Percentiles rank a stretch among this genome's conserved stretches.
Evolutionary conservation across 1,140 invertebrate species (phyloP).

Genomic region (Maconellicoccus hirsutus): DNA sequence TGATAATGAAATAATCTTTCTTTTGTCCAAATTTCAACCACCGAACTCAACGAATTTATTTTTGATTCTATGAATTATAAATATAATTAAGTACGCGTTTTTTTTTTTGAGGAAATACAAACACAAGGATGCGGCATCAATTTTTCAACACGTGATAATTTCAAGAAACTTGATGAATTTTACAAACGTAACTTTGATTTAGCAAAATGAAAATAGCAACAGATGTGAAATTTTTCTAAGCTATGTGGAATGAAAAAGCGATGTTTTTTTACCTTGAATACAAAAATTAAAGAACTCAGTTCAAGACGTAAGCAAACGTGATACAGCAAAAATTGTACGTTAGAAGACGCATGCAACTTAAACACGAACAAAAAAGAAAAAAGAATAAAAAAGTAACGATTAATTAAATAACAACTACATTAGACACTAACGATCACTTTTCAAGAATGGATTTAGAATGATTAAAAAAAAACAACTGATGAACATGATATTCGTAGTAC

Average conservation of each 20-base stretch:
- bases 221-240: neutral
- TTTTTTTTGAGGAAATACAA: too few relatives aligned
- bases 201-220: neutral
- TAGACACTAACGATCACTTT: constrained; percentile 20
- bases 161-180: too few relatives aligned
- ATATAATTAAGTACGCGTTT: too few relatives aligned
- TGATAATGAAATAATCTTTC: too few relatives aligned
- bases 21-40: too few relatives aligned
- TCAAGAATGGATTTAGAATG: constrained; percentile 13
- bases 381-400: constrained; percentile 1
- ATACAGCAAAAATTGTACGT: neutral
- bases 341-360: constrained; percentile 17
- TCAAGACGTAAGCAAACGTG: neutral
- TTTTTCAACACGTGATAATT: too few relatives aligned
- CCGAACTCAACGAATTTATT: too few relatives aligned
- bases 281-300: neutral
- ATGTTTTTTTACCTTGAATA: too few relatives aligned
- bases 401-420: constrained; percentile 22
- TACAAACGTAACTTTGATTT: neutral
- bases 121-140: too few relatives aligned
- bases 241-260: neutral
- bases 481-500: constrained; percentile 2
- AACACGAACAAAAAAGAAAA: neutral
- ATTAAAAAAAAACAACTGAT: constrained; percentile 13
- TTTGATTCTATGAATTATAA: too few relatives aligned